Evolutionary conservation across 2,113 vertebrate species (phyloP).

Genomic region (Cyanistes caeruleus): DNA sequence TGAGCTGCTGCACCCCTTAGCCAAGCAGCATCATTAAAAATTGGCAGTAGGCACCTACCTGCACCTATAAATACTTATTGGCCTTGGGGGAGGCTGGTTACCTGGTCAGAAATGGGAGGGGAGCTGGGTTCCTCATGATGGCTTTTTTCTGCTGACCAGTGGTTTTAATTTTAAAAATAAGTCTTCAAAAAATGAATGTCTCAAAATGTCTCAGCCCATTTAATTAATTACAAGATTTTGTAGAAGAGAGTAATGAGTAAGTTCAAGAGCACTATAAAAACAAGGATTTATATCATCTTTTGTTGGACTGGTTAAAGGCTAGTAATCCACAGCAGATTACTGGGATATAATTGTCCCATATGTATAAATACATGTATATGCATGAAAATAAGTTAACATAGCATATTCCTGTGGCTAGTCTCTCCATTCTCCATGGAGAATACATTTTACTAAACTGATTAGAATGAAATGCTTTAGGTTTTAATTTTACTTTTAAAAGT

Average conservation of each 20-base stretch:
- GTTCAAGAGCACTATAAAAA: constrained; percentile 58
- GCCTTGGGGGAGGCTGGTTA: background rate
- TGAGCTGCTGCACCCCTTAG: background rate
- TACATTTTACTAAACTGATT: constrained; percentile 63
- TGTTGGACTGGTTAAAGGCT: constrained; percentile 58
- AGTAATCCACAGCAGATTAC: constrained; percentile 61
- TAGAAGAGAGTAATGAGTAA: constrained; percentile 45
- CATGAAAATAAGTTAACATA: constrained; percentile 8
- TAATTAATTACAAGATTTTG: constrained; percentile 54
- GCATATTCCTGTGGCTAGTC: constrained; percentile 38
- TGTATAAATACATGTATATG: background rate
- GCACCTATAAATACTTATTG: background rate
- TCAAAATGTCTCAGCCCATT: constrained; percentile 50
- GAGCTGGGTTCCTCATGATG: background rate
- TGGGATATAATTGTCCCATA: constrained; percentile 32
- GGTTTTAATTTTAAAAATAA: background rate
- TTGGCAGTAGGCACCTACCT: background rate
- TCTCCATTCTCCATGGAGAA: constrained; percentile 38
- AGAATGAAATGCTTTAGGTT: constrained; percentile 38
- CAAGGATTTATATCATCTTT: constrained; percentile 60
- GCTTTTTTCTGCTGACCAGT: background rate
- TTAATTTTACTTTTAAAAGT: constrained; percentile 51
- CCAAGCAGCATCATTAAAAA: background rate
- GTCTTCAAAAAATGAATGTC: background rate
- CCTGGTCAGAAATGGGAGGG: background rate